phyloP scores from a whole-genome alignment of 2,797 vertebrate genomes.

The Acanthiza pusilla region DNA sequence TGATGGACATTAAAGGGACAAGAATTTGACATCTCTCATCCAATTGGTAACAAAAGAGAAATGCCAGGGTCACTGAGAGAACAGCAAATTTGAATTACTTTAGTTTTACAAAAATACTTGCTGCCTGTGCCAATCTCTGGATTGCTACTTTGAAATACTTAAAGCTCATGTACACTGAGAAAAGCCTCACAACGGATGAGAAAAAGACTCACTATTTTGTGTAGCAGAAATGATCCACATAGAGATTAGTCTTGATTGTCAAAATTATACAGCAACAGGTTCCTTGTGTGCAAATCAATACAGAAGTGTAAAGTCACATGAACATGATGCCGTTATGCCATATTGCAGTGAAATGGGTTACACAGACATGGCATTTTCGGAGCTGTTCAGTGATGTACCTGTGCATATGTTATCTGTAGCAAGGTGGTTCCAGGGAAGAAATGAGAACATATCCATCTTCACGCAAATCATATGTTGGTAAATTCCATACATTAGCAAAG shows the following conservation, averaged over 20 bases:
- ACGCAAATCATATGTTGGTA: not conserved
- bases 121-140: not conserved
- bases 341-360: not conserved
- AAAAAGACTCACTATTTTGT: not conserved
- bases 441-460: not conserved
- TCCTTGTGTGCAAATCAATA: not conserved
- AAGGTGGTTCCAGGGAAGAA: not conserved
- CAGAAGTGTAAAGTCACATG: not conserved
- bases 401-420: not conserved
- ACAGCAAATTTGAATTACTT: slow-evolving; percentile 30
- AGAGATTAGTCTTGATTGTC: not conserved
- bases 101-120: slow-evolving; percentile 15
- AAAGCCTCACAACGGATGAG: not conserved
- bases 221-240: not conserved
- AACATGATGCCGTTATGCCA: not conserved
- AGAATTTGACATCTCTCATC: slow-evolving; percentile 1
- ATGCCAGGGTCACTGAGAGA: not conserved
- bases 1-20: slow-evolving; percentile 12
- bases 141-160: slow-evolving; percentile 1
- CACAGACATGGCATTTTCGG: not conserved
- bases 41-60: slow-evolving; percentile 10
- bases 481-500: not conserved
- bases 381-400: not conserved
- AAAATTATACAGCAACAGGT: not conserved
- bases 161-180: not conserved